Conservation (phyloP, 2,113 vertebrate genomes). For the Xenotilapia longispinis region DNA sequence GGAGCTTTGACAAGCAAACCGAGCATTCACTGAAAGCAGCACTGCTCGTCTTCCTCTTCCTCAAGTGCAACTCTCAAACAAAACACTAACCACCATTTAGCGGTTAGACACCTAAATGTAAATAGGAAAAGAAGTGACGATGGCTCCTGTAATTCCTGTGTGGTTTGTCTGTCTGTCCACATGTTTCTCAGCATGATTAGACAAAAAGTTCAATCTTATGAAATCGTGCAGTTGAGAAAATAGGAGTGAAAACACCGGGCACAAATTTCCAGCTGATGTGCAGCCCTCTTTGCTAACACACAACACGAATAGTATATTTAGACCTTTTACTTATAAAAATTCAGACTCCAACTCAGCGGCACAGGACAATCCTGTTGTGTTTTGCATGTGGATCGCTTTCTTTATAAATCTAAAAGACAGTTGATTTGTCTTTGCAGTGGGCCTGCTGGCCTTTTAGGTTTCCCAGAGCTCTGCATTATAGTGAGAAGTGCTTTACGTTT, state of each 20-base stretch:
- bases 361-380: not conserved
- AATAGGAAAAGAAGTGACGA: not conserved
- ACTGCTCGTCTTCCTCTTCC: not conserved
- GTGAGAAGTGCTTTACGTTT: rapidly evolving
- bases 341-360: not conserved
- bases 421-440: not conserved
- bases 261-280: rapidly evolving
- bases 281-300: not conserved
- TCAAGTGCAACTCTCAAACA: not conserved
- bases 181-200: not conserved
- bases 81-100: not conserved
- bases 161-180: not conserved
- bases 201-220: rapidly evolving
- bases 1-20: not conserved
- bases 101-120: not conserved
- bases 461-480: not conserved
- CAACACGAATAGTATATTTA: not conserved
- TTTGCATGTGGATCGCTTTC: not conserved
- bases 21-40: rapidly evolving
- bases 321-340: not conserved
- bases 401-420: not conserved
- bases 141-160: not conserved
- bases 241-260: not conserved
- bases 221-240: not conserved
- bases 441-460: not conserved